These are phyloP conservation scores for Pomacea maculata DNA, from an alignment of 1,140 invertebrate species.

Conservation along the genomic window DNA sequence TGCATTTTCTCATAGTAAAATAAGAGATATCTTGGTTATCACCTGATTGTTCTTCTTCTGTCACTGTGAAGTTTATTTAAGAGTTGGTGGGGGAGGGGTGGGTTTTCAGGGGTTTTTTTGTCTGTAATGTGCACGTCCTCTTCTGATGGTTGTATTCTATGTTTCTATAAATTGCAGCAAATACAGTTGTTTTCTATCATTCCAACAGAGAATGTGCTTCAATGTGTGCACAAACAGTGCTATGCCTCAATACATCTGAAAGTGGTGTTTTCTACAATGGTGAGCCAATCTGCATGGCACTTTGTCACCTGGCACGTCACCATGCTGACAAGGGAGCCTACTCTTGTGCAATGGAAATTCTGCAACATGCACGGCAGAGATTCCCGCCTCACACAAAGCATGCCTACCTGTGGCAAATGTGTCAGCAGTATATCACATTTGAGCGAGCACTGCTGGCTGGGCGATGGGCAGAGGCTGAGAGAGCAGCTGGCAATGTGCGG, in stretches of 20 bases:
- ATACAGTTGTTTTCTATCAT: too few relatives aligned
- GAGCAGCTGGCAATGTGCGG: conserved; percentile 77
- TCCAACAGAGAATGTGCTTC: conserved; percentile 72
- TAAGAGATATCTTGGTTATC: too few relatives aligned
- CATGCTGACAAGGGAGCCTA: conserved; percentile 68
- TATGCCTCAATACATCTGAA: conserved; percentile 77
- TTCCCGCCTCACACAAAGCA: conserved; percentile 47
- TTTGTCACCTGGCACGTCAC: conserved; percentile 76
- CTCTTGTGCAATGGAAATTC: conserved; percentile 46
- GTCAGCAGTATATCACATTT: conserved; percentile 74
- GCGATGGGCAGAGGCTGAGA: conserved; percentile 80
- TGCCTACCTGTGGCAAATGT: conserved; percentile 74
- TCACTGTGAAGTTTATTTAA: too few relatives aligned
- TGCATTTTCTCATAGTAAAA: too few relatives aligned
- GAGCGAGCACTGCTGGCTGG: conserved; percentile 73
- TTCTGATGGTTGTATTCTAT: too few relatives aligned
- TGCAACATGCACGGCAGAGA: conserved; percentile 49
- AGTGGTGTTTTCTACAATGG: conserved; percentile 73
- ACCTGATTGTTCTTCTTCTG: too few relatives aligned
- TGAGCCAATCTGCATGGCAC: conserved; percentile 75
- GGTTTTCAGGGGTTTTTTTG: too few relatives aligned
- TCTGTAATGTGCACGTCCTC: too few relatives aligned
- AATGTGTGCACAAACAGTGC: conserved; percentile 79
- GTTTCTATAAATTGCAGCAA: too few relatives aligned
- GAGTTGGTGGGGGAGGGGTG: too few relatives aligned